Base-by-base conservation (phyloP, 1,140 invertebrate genomes). In the Drosophila ananassae region DNA sequence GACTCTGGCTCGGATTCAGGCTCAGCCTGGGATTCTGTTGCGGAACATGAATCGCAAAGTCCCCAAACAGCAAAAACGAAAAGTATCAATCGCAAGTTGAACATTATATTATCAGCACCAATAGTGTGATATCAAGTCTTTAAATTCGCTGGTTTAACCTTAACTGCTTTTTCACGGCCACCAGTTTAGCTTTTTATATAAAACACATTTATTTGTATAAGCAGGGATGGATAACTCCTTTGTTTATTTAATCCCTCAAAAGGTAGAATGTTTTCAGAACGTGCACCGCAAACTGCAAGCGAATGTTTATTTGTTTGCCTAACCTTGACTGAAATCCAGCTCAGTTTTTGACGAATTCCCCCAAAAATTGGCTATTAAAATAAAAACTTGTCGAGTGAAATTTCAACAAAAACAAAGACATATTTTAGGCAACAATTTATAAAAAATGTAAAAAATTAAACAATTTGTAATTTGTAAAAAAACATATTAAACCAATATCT, bases 261-360 rank as follows among this genome's bases (percentile, higher is more conserved):
- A 30, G 13, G 32, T 30, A 21, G 37, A 55, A 37, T 69, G 32
- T 69, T 69, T 69, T 50, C 66, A 50, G 51, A 68, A 56, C 63
- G 62, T 68, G 62, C 12, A 8, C 24, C 24, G 21, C 47, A n/a
- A 30, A 12, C 17, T 44, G 24, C 39, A 68, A 24, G 25, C 51
- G 63, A 56, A 47, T 24, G 21, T 37, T 4, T 37, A 28, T 44
- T 8, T 64, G 37, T 64, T 64, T 63, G 30, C 5, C 13, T 63
- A 69, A 56, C 66, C 66, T 69, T 39, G 32, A 41, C 25, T 57
- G 24, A 30, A 37, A 37, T 10, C 3, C 34, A 37, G 10, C 50
- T 50, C n/a, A 24, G 55, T 47, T 22, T 47, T 22, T 22, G 0
- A 9, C 1, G 10, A 47, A 47, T 47, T n/a, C 25, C 24, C 51